phyloP scores from a whole-genome alignment of 1,140 invertebrate species.

The Rhagoletis pomonella region DNA sequence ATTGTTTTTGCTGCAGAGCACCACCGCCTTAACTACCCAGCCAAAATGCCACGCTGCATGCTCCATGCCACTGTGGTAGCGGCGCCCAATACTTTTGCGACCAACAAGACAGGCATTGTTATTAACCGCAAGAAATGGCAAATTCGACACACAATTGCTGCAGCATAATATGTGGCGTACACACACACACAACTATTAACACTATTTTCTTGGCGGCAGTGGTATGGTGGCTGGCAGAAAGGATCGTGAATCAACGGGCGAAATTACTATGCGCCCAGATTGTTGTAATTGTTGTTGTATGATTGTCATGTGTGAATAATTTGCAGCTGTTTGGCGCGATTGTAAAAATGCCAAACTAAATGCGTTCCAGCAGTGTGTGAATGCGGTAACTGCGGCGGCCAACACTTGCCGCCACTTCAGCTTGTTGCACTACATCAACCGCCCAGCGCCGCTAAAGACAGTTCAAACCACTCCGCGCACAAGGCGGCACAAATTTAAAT shows the following conservation, averaged over 20 bases:
- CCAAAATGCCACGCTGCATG: background rate
- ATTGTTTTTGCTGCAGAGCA: background rate
- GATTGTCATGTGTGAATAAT: slow-evolving; percentile 41
- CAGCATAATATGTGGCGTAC: background rate
- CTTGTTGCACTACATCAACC: slow-evolving; percentile 35
- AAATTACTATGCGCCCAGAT: background rate
- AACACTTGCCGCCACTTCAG: slow-evolving; percentile 27
- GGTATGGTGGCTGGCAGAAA: slow-evolving; percentile 21
- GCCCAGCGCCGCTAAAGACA: background rate
- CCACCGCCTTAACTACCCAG: slow-evolving; percentile 21
- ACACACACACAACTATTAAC: slow-evolving; percentile 4
- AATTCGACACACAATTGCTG: slow-evolving; percentile 46
- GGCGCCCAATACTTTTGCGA: slow-evolving; percentile 32
- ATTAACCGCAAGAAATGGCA: slow-evolving; percentile 38
- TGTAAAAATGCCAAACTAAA: slow-evolving; percentile 38
- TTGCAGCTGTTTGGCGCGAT: slow-evolving; percentile 1
- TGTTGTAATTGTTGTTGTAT: slow-evolving; percentile 29
- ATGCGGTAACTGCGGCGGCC: background rate
- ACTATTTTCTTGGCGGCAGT: background rate
- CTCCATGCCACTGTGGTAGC: slow-evolving; percentile 28
- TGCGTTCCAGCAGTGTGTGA: background rate
- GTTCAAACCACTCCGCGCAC: too few species aligned
- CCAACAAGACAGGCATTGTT: background rate
- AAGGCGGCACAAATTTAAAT: slow-evolving; percentile 5
- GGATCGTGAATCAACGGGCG: slow-evolving; percentile 19